Conservation (phyloP, 2,113 vertebrate genomes). For the Halichoerus grypus region DNA sequence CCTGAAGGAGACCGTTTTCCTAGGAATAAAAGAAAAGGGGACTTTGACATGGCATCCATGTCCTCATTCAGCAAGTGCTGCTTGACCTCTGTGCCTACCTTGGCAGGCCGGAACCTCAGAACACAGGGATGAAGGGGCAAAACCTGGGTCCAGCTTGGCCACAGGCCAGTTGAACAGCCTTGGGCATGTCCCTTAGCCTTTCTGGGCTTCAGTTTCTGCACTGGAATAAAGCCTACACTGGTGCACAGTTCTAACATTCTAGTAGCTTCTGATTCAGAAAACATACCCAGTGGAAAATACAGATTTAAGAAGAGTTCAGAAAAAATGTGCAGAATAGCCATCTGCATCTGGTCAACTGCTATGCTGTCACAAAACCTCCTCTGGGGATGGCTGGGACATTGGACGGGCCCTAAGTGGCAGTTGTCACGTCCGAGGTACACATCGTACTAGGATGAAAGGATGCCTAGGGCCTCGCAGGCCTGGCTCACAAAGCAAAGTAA, state of each 20-base stretch:
- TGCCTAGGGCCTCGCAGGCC: accelerated
- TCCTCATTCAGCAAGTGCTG: neutral
- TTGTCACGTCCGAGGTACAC: neutral
- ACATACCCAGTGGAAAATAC: neutral
- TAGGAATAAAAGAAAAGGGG: neutral
- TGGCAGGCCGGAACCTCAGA: neutral
- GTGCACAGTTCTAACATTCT: neutral
- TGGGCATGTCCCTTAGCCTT: too few relatives aligned
- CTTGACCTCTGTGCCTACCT: too few relatives aligned
- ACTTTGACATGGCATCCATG: accelerated
- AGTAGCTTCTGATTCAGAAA: neutral
- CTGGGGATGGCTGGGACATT: neutral
- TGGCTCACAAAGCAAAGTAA: neutral
- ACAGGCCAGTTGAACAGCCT: neutral
- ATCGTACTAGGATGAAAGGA: neutral
- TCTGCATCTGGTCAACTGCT: too few relatives aligned
- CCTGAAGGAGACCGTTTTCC: neutral
- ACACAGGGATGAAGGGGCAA: neutral
- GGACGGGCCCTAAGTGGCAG: neutral
- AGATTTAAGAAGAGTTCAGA: neutral
- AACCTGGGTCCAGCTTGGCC: neutral
- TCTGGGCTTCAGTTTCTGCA: neutral
- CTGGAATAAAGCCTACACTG: neutral
- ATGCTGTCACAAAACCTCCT: neutral
- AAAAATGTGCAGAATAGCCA: neutral